These are phyloP conservation scores for Latheticus oryzae DNA, from an alignment of 2,888 invertebrate species.

Conservation along the genomic window DNA sequence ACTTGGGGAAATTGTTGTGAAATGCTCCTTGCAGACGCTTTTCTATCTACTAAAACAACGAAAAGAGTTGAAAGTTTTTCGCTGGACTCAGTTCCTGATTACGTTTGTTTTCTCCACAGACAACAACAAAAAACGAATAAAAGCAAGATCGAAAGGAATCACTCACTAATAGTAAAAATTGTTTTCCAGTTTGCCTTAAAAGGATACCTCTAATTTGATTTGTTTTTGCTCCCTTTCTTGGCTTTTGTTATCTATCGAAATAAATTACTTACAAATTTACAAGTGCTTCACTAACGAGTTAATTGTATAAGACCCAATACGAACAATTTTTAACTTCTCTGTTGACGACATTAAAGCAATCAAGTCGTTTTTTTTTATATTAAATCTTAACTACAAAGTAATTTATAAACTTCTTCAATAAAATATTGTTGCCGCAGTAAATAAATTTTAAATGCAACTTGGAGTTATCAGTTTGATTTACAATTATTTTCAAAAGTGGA, in stretches of 20 bases:
- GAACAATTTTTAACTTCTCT: too few relatives aligned
- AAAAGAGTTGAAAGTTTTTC: conserved; percentile 47
- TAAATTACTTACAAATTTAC: conserved; percentile 31
- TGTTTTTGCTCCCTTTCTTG: conserved; percentile 24
- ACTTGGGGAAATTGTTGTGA: conserved; percentile 41
- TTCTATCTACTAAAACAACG: conserved; percentile 43
- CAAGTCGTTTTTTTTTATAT: too few relatives aligned
- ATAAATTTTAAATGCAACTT: too few relatives aligned
- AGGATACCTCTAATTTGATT: conserved; percentile 40
- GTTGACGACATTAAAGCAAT: too few relatives aligned
- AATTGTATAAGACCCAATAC: conserved; percentile 3
- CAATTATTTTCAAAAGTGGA: too few relatives aligned
- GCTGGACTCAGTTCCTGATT: conserved; percentile 48
- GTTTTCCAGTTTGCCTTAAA: conserved; percentile 31
- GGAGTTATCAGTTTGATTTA: too few relatives aligned
- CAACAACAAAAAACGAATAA: conserved; percentile 37
- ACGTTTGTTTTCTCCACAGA: conserved; percentile 48
- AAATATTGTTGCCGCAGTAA: too few relatives aligned
- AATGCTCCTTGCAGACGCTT: conserved; percentile 45
- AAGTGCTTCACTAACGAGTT: conserved; percentile 27
- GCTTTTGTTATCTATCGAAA: conserved; percentile 17
- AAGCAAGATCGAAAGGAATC: conserved; percentile 13
- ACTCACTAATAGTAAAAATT: conserved; percentile 32
- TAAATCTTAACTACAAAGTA: too few relatives aligned
- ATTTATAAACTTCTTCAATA: too few relatives aligned